phyloP scores from a whole-genome alignment of 2,113 vertebrate genomes.

The Stomatorhinus ivindoensis region DNA sequence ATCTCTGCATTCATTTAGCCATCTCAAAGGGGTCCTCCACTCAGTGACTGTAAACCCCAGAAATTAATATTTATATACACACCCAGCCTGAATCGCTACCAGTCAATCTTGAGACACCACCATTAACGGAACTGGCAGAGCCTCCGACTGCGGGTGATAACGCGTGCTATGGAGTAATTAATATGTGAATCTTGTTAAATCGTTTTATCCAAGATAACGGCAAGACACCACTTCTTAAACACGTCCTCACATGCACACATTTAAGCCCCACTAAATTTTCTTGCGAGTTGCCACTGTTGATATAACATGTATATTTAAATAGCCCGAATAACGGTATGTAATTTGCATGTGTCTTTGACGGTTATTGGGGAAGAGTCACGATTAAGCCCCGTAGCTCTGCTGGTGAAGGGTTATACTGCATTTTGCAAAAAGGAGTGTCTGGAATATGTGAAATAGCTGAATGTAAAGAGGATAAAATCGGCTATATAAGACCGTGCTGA shows the following conservation, averaged over 20 bases:
- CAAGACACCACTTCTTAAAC: background rate
- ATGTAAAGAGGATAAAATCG: no score
- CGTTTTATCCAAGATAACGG: background rate
- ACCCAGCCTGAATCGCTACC: background rate
- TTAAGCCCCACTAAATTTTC: background rate
- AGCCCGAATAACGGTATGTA: background rate
- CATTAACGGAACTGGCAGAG: background rate
- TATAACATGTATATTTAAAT: background rate
- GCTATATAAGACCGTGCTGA: background rate
- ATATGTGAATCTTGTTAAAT: background rate
- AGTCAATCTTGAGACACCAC: background rate
- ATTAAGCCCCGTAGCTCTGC: background rate
- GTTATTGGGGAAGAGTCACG: background rate
- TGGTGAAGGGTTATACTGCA: background rate
- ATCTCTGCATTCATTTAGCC: conserved; percentile 6
- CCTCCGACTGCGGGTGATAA: background rate
- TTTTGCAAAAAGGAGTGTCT: background rate
- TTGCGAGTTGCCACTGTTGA: background rate
- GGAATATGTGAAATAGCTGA: background rate
- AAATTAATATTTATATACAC: conserved; percentile 17
- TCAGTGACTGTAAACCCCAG: background rate
- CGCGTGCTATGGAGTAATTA: background rate
- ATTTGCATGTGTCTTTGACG: background rate
- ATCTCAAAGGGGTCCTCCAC: background rate
- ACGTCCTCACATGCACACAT: background rate